Percentiles rank a stretch among this genome's conserved stretches.
Evolutionary conservation across 2,113 vertebrate species (phyloP).

Genomic region (Pionites leucogaster): DNA sequence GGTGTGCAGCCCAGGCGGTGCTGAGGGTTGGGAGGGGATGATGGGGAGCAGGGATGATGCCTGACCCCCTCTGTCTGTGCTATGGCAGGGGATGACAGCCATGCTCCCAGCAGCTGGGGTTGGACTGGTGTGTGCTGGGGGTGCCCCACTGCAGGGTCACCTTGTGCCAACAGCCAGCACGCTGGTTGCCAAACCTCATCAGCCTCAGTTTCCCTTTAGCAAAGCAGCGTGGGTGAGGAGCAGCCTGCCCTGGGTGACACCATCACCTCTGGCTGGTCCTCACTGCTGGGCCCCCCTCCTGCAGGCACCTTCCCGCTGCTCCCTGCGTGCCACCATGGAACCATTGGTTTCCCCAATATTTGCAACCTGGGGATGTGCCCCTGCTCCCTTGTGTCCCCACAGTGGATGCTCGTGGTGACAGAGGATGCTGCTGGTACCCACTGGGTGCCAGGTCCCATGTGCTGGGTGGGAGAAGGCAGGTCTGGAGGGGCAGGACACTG

Average conservation of each 20-base stretch:
- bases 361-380: rapidly evolving
- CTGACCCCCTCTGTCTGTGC: background rate
- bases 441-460: background rate
- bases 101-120: background rate
- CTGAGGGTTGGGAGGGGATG: background rate
- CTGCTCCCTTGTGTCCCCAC: background rate
- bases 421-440: background rate
- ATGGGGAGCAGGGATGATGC: rapidly evolving
- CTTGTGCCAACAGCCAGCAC: background rate
- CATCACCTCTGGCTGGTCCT: background rate
- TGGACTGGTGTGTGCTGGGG: background rate
- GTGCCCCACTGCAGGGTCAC: background rate
- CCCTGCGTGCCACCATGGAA: background rate
- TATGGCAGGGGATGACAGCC: background rate
- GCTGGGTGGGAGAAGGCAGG: background rate
- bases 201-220: background rate
- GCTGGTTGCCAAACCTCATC: rapidly evolving
- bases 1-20: rapidly evolving
- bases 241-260: background rate
- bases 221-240: background rate
- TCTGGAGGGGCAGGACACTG: background rate
- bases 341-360: background rate
- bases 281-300: background rate
- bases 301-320: background rate
- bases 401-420: rapidly evolving